Evolutionary conservation across 2,888 invertebrate genomes (phyloP), one percentile per base, ranked within the genome.

Genomic region (Drosophila mayaguana): DNA sequence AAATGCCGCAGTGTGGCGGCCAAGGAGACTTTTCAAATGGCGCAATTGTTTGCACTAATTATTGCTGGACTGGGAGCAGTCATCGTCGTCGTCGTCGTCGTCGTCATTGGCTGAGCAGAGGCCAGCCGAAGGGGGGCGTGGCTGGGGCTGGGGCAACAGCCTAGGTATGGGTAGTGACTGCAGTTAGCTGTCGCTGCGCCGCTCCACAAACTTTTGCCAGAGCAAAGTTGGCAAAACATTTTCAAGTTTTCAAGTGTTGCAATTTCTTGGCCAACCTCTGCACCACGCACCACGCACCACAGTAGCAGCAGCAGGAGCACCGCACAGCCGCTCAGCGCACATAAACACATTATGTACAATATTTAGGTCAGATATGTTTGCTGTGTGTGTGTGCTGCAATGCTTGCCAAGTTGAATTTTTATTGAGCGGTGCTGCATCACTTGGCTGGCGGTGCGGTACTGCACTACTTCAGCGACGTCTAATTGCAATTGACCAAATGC

Each of bases 1-100:
- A 82, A 84, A 77, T 87, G 75, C 76, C 70, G 70, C 74, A 83
- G 46, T 62, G 61, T 57, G 77, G 60, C 78, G 74, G 64, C 63
- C 72, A 74, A 71, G 74, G 68, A 73, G 68, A 84, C 72, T 67
- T 65, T 72, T 64, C 59, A 70, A 78, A 81, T 78, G 75, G 77
- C 75, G 80, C 87, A 86, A 86, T 89, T 84, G 89, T 82, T 85
- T 89, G 82, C 85, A 87, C 85, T 85, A 85, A 89, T 85, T 85
- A 85, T 85, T 76, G 79, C 70, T 56, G 70, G 63, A 59, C 57
- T 63, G 59, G 72, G 57, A 57, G 43, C 36, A 36, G 40, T 32
- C 36, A 2, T 32, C 36, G 11, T 38, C 42, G 28, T 28, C 28
- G 40, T 32, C 36, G 11, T 32, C 22, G 11, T 42, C 42, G 40